Conservation (phyloP, 2,797 vertebrate species). For the Phylloscopus collybita region DNA sequence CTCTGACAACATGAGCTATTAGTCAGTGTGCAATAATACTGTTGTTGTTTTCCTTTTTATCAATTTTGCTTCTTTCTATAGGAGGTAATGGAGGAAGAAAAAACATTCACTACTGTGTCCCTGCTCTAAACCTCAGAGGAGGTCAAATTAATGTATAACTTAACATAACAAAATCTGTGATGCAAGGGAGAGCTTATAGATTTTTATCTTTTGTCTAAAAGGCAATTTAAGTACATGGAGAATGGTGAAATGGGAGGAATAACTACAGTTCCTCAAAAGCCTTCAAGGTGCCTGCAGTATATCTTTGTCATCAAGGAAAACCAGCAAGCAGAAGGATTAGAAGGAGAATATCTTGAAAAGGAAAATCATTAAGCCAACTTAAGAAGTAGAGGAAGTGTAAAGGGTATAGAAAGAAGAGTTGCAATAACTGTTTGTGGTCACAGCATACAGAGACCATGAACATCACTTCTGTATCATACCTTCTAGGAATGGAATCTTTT, state of each 20-base stretch:
- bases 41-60: background rate
- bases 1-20: background rate
- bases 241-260: background rate
- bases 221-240: background rate
- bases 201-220: background rate
- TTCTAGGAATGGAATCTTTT: background rate
- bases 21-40: background rate
- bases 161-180: background rate
- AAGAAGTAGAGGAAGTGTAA: background rate
- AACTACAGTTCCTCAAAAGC: background rate
- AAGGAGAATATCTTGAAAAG: background rate
- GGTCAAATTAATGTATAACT: background rate
- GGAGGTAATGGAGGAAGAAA: background rate
- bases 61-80: background rate
- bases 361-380: background rate
- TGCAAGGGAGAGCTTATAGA: background rate
- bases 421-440: background rate
- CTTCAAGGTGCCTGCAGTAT: background rate
- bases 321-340: background rate
- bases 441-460: background rate
- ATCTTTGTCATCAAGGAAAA: background rate
- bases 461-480: background rate
- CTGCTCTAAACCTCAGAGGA: background rate
- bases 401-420: background rate
- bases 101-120: background rate